Base-by-base conservation (phyloP, 2,888 invertebrate genomes). In the Trileptium ribeirensis region DNA sequence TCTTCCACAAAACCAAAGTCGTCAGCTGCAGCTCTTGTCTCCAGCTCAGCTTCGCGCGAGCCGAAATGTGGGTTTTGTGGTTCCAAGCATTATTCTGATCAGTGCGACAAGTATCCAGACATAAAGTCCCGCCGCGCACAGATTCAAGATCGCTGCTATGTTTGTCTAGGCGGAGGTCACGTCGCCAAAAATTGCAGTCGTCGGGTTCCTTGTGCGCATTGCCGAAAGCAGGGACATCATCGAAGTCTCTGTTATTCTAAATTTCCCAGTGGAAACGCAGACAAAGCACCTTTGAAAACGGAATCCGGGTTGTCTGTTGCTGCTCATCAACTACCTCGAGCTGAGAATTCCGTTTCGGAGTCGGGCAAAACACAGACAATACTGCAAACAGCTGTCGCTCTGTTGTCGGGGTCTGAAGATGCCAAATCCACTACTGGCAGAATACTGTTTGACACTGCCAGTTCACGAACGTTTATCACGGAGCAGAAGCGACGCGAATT, bases 391-490 rank as follows among this genome's bases (percentile, higher is more conserved):
- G 51, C 51, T 51, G 8, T 51, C 8, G 51, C 24, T 8, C 8
- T 24, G 24, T 51, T 51, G 51, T 15, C 51, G 51, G 8, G 24
- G 8, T 8, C 8, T 8, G 51, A 51, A 51, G 24, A 51, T 51
- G 8, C 8, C 8, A n/a, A n/a, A n/a, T n/a, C n/a, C n/a, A 24
- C 24, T 15, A 51, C 51, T 51, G 8, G 8, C 8, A 8, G 51
- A 8, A 8, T 51, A 24, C 51, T 78, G n/a, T 67, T 78, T 24
- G 79, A 78, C 67, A 78, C 31, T n/a, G 79, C 51, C 8, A 67
- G 64, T 33, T 67, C 67, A 15, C 29, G 79, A 24, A 24, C 67
- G 3, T 78, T 29, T 31, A 78, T 78, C 19, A 67, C 79, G 15
- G 15, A 67, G 8, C 8, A 31, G 29, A 36, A 15, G 33, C n/a